phyloP scores from a whole-genome alignment of 2,797 vertebrate species.

The Cichlasoma orientale region DNA sequence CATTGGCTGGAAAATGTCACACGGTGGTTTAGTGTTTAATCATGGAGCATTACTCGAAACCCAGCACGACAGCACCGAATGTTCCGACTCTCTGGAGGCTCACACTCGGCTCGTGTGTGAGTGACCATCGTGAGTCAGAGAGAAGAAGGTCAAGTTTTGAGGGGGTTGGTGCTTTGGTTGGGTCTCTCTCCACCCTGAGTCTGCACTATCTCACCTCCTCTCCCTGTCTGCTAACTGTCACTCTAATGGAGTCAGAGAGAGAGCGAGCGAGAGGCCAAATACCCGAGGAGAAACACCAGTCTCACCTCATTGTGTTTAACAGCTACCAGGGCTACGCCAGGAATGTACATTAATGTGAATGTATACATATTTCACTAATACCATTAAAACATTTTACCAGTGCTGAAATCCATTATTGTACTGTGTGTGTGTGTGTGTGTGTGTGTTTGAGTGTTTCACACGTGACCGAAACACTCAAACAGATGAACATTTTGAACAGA shows the following conservation, averaged over 20 bases:
- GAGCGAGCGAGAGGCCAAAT: slow-evolving; percentile 62
- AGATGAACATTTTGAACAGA: not conserved
- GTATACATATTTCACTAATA: slow-evolving; percentile 74
- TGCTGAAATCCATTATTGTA: slow-evolving; percentile 50
- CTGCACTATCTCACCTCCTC: slow-evolving; percentile 82
- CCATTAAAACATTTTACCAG: slow-evolving; percentile 60
- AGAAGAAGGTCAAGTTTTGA: slow-evolving; percentile 74
- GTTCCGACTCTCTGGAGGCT: slow-evolving; percentile 13
- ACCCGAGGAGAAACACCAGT: slow-evolving; percentile 68
- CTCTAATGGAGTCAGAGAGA: slow-evolving; percentile 80
- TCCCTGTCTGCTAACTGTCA: slow-evolving; percentile 83
- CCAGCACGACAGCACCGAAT: slow-evolving; percentile 14
- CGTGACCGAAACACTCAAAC: not conserved
- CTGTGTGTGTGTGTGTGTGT: not conserved
- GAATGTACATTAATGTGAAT: slow-evolving; percentile 81
- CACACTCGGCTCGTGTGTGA: not conserved
- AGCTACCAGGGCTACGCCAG: slow-evolving; percentile 73
- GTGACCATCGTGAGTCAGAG: slow-evolving; percentile 52
- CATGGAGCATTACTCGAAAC: not conserved
- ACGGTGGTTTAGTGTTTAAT: not conserved
- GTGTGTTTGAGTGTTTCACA: slow-evolving; percentile 7
- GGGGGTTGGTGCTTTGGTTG: slow-evolving; percentile 39
- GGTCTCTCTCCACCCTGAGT: slow-evolving; percentile 60
- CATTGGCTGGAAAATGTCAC: not conserved
- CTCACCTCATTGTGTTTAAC: slow-evolving; percentile 79